Evolutionary conservation across 2,888 invertebrate species (phyloP).

Genomic region (Maniola hyperantus): DNA sequence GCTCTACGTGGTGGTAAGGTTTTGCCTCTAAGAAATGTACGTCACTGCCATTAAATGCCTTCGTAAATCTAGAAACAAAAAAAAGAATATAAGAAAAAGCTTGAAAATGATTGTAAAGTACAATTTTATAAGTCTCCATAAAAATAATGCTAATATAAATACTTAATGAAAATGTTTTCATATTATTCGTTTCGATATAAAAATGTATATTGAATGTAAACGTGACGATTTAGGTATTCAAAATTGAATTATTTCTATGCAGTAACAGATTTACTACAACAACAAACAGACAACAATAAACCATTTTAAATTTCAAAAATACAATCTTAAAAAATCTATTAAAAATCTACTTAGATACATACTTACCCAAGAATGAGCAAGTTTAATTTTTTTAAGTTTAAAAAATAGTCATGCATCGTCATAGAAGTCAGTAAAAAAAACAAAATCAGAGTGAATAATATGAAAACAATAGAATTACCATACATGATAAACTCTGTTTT

Average conservation of each 20-base stretch:
- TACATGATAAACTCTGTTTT: background rate
- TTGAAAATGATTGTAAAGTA: background rate
- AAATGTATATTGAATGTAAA: background rate
- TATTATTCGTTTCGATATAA: constrained; percentile 5
- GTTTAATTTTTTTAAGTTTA: too few relatives aligned
- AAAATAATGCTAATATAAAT: background rate
- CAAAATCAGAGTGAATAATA: background rate
- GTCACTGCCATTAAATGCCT: background rate
- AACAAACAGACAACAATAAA: too few relatives aligned
- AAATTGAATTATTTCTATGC: too few relatives aligned
- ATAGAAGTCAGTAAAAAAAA: background rate
- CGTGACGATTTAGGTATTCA: too few relatives aligned
- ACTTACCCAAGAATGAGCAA: too few relatives aligned
- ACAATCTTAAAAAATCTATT: too few relatives aligned
- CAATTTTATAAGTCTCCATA: constrained; percentile 4
- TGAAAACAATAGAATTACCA: background rate
- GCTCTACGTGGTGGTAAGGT: background rate
- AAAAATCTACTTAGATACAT: too few relatives aligned
- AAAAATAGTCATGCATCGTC: too few relatives aligned
- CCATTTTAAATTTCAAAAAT: too few relatives aligned
- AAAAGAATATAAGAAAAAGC: background rate
- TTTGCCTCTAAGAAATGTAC: background rate
- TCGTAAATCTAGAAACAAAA: background rate
- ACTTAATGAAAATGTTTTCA: background rate
- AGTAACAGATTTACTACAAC: too few relatives aligned